Conservation (phyloP, 2,113 vertebrate species). For the Thryonomys swinderianus region DNA sequence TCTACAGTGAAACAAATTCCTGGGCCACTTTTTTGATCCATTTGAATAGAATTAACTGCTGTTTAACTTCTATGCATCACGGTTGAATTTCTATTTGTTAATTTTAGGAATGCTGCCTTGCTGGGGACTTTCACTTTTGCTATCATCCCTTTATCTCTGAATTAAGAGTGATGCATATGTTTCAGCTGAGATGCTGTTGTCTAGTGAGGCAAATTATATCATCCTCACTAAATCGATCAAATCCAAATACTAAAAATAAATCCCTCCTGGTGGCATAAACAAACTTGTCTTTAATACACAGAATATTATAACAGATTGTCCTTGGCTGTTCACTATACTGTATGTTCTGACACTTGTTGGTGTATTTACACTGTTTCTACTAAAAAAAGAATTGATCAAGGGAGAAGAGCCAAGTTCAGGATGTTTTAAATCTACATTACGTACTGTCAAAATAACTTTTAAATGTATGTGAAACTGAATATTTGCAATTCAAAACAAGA, state of each 20-base stretch:
- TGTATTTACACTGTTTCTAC: constrained; percentile 85
- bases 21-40: neutral
- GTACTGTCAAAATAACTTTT: constrained; percentile 83
- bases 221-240: constrained; percentile 69
- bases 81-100: constrained; percentile 8
- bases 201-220: constrained; percentile 61
- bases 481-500: constrained; percentile 73
- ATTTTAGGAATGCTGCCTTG: neutral
- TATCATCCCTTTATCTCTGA: neutral
- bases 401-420: constrained; percentile 83
- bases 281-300: constrained; percentile 78
- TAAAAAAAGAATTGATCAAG: constrained; percentile 83
- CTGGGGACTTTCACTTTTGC: neutral
- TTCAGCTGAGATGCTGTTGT: constrained; percentile 20
- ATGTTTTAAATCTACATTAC: constrained; percentile 82
- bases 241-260: constrained; percentile 75
- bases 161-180: neutral
- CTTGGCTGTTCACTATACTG: constrained; percentile 83
- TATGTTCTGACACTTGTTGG: constrained; percentile 87
- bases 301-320: constrained; percentile 84
- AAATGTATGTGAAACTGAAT: constrained; percentile 79
- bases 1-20: constrained; percentile 8
- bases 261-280: constrained; percentile 75
- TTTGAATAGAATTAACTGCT: constrained; percentile 3
- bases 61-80: neutral